Evolutionary conservation across 2,888 invertebrate genomes (phyloP).

Genomic region (Cordylochernes scorpioides): DNA sequence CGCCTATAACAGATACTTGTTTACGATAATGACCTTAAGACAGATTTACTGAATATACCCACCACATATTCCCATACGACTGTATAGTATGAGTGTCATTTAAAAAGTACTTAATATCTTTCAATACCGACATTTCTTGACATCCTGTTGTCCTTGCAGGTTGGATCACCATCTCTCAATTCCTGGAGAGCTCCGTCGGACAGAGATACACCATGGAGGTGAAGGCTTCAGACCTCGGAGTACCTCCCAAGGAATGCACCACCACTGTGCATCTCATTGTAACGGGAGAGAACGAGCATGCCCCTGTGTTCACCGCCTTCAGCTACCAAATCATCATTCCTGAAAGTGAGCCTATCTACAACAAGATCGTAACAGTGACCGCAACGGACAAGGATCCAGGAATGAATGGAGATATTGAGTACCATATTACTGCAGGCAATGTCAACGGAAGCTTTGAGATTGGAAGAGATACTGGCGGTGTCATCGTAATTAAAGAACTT

Average conservation of each 20-base stretch:
- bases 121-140: too few relatives aligned
- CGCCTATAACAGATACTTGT: too few relatives aligned
- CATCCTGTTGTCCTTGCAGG: too few relatives aligned
- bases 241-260: conserved; percentile 55
- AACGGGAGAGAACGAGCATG: conserved; percentile 51
- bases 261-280: conserved; percentile 43
- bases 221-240: conserved; percentile 56
- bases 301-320: conserved; percentile 48
- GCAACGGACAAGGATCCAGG: conserved; percentile 50
- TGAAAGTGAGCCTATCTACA: conserved; percentile 63
- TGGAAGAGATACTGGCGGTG: conserved; percentile 43
- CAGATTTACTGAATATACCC: too few relatives aligned
- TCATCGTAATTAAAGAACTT: conserved; percentile 46
- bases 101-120: too few relatives aligned
- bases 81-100: too few relatives aligned
- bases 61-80: too few relatives aligned
- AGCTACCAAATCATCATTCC: conserved; percentile 70
- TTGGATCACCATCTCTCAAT: conserved; percentile 44
- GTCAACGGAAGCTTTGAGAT: conserved; percentile 50
- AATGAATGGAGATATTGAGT: conserved; percentile 58
- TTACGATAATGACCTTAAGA: too few relatives aligned
- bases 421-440: conserved; percentile 56
- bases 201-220: conserved; percentile 35
- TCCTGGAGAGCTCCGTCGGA: conserved; percentile 26
- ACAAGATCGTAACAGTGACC: conserved; percentile 51